A percentile compares a stretch with the other conserved stretches of the same genome.
These are phyloP conservation scores for Percina caprodes DNA, from an alignment of 2,113 vertebrate species.

Conservation along the genomic window DNA sequence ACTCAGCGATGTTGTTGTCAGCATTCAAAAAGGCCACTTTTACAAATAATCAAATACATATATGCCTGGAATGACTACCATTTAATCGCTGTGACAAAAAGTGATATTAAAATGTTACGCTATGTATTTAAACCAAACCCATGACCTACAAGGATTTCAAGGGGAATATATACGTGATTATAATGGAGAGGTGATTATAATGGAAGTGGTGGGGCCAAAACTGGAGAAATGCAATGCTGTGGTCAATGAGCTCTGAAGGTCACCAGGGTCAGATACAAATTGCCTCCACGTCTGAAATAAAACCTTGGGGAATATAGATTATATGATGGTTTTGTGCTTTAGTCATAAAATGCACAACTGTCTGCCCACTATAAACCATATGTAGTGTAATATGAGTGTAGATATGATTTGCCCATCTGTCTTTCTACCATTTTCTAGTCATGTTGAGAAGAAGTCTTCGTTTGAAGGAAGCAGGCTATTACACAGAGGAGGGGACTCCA, in stretches of 20 bases:
- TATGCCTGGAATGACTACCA: too few species aligned
- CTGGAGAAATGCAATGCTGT: background rate
- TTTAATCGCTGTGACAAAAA: too few species aligned
- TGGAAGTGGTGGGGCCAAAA: background rate
- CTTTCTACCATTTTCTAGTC: background rate
- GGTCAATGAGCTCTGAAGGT: background rate
- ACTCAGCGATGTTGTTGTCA: too few species aligned
- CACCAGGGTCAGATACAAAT: background rate
- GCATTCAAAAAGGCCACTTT: too few species aligned
- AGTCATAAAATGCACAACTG: too few species aligned
- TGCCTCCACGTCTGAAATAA: background rate
- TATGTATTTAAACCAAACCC: too few species aligned
- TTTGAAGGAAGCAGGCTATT: background rate
- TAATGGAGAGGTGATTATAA: too few species aligned
- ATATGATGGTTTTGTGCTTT: too few species aligned
- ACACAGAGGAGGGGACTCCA: background rate
- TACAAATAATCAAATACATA: too few species aligned
- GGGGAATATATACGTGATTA: too few species aligned
- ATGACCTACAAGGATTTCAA: too few species aligned
- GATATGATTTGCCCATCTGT: background rate
- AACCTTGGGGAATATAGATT: background rate
- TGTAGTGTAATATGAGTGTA: background rate
- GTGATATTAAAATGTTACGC: too few species aligned
- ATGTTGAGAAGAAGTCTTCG: background rate
- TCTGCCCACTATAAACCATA: background rate